phyloP scores from a whole-genome alignment of 2,113 vertebrate species.

The Atrichornis clamosus region DNA sequence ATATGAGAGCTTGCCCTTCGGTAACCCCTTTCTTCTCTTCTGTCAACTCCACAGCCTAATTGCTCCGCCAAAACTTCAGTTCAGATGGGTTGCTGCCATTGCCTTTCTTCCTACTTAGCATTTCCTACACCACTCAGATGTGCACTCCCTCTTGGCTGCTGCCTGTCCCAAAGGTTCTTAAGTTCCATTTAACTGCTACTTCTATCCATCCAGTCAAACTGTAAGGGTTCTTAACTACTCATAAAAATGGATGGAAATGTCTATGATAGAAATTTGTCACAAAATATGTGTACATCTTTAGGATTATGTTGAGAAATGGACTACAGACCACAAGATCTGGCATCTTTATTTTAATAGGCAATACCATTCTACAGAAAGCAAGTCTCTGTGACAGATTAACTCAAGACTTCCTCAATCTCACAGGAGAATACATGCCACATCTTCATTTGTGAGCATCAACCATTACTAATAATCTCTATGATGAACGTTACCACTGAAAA shows the following conservation, averaged over 20 bases:
- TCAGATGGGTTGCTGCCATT: background rate
- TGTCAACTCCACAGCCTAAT: background rate
- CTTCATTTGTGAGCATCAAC: background rate
- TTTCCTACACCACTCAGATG: background rate
- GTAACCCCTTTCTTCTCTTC: background rate
- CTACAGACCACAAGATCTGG: background rate
- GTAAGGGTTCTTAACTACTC: background rate
- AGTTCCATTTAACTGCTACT: background rate
- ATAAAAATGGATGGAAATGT: background rate
- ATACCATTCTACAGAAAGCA: background rate
- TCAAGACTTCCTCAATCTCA: background rate
- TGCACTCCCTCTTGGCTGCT: background rate
- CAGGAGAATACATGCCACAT: background rate
- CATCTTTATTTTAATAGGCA: background rate
- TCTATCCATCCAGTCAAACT: background rate
- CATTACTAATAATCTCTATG: fast-evolving
- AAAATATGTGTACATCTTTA: background rate
- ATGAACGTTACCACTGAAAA: background rate
- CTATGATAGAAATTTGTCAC: background rate
- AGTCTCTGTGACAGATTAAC: background rate
- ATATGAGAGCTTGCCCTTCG: background rate
- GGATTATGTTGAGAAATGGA: background rate
- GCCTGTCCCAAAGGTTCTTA: background rate
- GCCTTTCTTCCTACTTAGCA: background rate
- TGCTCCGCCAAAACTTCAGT: background rate